These are phyloP conservation scores for Rhabditoides inermis DNA, from an alignment of 2,888 invertebrate genomes.

Conservation along the genomic window DNA sequence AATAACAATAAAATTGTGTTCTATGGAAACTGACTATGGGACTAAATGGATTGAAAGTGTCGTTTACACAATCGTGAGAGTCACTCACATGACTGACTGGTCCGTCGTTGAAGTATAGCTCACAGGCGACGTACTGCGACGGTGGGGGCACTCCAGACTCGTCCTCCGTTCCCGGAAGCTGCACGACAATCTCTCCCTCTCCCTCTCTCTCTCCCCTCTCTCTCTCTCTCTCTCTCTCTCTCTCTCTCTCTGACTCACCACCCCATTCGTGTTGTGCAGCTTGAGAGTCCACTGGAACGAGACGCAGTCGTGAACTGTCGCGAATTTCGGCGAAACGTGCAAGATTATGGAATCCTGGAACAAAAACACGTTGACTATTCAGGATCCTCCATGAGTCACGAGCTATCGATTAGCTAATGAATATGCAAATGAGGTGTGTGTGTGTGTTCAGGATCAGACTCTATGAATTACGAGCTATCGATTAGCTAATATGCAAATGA, in stretches of 20 bases:
- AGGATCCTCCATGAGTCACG: too few relatives aligned
- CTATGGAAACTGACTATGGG: too few relatives aligned
- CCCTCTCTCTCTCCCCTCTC: not conserved
- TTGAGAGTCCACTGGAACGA: slow-evolving; percentile 49
- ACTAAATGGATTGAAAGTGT: slow-evolving; percentile 1
- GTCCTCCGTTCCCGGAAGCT: slow-evolving; percentile 9
- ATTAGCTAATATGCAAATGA: too few relatives aligned
- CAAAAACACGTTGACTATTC: not conserved
- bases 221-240: not conserved
- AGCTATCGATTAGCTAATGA: too few relatives aligned
- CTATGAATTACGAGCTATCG: too few relatives aligned
- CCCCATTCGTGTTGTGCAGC: slow-evolving; percentile 39
- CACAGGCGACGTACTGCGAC: slow-evolving; percentile 46
- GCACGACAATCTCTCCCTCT: not conserved
- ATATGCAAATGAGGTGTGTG: too few relatives aligned
- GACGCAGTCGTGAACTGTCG: slow-evolving; percentile 48
- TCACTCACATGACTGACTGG: slow-evolving; percentile 36
- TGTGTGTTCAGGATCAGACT: too few relatives aligned
- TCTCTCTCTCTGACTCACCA: slow-evolving; percentile 13
- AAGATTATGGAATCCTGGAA: slow-evolving; percentile 35
- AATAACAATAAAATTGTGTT: too few relatives aligned
- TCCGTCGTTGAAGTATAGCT: slow-evolving; percentile 46
- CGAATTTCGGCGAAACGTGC: slow-evolving; percentile 48
- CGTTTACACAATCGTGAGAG: not conserved
- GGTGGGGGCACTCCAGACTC: slow-evolving; percentile 4